phyloP scores from a whole-genome alignment of 2,888 invertebrate genomes.

The Pharmacophagus antenor region DNA sequence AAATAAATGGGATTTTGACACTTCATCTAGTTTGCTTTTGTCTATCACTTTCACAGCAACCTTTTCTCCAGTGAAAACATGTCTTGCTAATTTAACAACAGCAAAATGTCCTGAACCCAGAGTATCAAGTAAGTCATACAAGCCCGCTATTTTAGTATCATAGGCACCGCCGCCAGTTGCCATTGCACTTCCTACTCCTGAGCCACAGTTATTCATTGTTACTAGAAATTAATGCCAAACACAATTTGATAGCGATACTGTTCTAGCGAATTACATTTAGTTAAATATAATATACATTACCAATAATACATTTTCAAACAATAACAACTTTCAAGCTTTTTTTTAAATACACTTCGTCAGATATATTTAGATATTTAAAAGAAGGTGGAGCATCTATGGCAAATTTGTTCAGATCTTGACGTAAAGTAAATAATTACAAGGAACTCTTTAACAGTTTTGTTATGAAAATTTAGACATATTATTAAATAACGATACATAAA shows the following conservation, averaged over 20 bases:
- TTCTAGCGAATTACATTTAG: background rate
- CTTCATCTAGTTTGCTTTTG: constrained; percentile 97
- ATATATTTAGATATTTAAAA: constrained; percentile 28
- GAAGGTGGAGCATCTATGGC: constrained; percentile 11
- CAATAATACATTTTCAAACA: constrained; percentile 4
- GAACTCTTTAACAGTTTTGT: background rate
- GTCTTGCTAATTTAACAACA: constrained; percentile 97
- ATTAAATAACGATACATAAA: constrained; percentile 30
- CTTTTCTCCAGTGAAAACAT: constrained; percentile 99
- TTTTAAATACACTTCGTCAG: constrained; percentile 12
- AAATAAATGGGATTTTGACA: constrained; percentile 96
- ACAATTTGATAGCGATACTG: background rate
- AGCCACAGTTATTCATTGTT: constrained; percentile 64
- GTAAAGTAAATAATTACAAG: background rate
- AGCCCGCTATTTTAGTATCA: constrained; percentile 95
- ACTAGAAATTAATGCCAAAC: background rate
- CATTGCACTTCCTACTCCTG: constrained; percentile 52
- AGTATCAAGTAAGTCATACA: constrained; percentile 98
- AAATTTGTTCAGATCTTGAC: background rate
- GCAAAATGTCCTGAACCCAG: constrained; percentile 99
- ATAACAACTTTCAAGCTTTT: constrained; percentile 12
- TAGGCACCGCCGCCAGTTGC: constrained; percentile 77
- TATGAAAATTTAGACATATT: background rate
- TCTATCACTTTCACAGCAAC: constrained; percentile 99
- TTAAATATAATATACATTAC: background rate